Evolutionary conservation across 1,140 invertebrate genomes (phyloP).

Genomic region (Hyphantria cunea): DNA sequence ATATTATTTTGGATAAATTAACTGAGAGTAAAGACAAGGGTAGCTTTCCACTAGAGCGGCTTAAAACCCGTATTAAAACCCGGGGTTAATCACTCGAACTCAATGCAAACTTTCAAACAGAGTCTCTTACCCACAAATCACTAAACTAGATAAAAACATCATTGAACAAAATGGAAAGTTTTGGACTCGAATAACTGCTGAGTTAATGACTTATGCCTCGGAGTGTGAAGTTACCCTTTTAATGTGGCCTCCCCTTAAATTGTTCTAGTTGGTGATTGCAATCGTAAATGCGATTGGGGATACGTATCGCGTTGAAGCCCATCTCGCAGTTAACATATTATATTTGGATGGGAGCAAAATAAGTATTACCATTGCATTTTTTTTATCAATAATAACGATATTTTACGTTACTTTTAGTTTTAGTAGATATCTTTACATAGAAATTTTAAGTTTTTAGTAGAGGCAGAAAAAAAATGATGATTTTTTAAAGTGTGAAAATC

Average conservation of each 20-base stretch:
- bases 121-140: conserved; percentile 34
- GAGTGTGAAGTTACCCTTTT: conserved; percentile 29
- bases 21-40: too few species aligned
- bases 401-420: too few species aligned
- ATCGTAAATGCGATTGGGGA: conserved; percentile 1
- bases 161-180: conserved; percentile 40
- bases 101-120: conserved; percentile 30
- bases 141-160: conserved; percentile 42
- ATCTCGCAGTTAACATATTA: not conserved
- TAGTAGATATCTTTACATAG: too few species aligned
- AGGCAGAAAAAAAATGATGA: too few species aligned
- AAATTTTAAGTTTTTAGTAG: too few species aligned
- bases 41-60: not conserved
- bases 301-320: not conserved
- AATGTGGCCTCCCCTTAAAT: conserved; percentile 17
- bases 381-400: too few species aligned
- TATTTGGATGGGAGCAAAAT: too few species aligned
- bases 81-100: conserved; percentile 23
- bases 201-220: conserved; percentile 41
- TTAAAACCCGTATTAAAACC: not conserved
- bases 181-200: conserved; percentile 35
- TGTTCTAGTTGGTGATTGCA: not conserved
- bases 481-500: too few species aligned
- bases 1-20: too few species aligned
- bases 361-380: too few species aligned